Percentiles rank a stretch among this genome's conserved stretches.
Conservation (phyloP, 2,888 invertebrate genomes). For the Pyralis farinalis region DNA sequence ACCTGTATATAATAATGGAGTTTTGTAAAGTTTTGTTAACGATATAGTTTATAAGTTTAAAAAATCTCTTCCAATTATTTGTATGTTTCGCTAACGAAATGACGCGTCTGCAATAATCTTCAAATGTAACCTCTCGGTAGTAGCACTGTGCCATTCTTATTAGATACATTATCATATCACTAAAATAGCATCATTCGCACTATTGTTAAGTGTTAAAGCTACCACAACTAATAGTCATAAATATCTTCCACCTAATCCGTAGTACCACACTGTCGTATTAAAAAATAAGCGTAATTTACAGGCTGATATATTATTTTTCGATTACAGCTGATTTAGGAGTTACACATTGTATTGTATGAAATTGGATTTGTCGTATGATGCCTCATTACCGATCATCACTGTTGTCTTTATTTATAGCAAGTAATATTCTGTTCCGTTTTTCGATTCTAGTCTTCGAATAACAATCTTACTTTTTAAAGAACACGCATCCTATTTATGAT, state of each 20-base stretch:
- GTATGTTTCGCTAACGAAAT: constrained; percentile 31
- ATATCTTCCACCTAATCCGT: constrained; percentile 6
- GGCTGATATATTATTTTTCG: too few species aligned
- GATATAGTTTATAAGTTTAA: constrained; percentile 36
- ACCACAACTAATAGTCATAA: background rate
- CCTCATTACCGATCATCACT: too few species aligned
- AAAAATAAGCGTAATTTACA: background rate
- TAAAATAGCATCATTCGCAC: constrained; percentile 10
- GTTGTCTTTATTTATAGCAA: background rate
- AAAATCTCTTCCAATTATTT: constrained; percentile 50
- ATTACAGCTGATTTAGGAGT: too few species aligned
- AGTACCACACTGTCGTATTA: background rate
- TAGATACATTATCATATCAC: constrained; percentile 21
- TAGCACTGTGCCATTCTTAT: constrained; percentile 36
- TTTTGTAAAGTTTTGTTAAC: constrained; percentile 46
- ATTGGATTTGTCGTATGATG: too few species aligned
- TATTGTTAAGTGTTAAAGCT: constrained; percentile 5
- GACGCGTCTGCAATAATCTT: constrained; percentile 35
- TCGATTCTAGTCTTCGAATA: constrained; percentile 57
- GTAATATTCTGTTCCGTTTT: constrained; percentile 23
- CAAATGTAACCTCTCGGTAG: constrained; percentile 23
- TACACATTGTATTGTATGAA: too few species aligned
- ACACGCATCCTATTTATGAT: constrained; percentile 42
- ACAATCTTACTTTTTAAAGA: constrained; percentile 37
- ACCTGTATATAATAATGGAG: constrained; percentile 60